Base-by-base conservation (phyloP, 2,113 vertebrate genomes). In the Heterotis niloticus region DNA sequence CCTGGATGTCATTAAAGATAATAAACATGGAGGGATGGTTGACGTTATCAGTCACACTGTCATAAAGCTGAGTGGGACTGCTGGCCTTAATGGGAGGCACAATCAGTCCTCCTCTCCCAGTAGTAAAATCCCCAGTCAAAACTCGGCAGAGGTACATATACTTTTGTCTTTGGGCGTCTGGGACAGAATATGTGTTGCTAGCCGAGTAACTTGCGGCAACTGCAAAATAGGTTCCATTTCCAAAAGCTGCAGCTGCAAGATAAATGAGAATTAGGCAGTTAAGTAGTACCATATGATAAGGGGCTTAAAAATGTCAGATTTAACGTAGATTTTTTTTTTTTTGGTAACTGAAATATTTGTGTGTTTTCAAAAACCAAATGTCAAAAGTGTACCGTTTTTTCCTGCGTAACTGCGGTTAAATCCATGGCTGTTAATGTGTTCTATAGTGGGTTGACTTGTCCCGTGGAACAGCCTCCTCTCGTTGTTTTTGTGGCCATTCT, bases 401-500 rank as follows among this genome's bases (percentile, higher is more conserved):
- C 95, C 96, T 29, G 95, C 94, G 0, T 92, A 95, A 90, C 93
- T 94, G 64, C 95, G 94, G 87, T 98, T 95, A 88, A 98, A 98
- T 76, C 96, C 96, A 0, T 18, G 0, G 0, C 12, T 0, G 60
- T 95, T 96, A 81, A 98, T 94, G 0, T 88, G 68, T 0, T 64
- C 70, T 29, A 94, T 59, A 0, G 91, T 89, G 0, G 17, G 0
- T 0, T 28, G 4, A 4, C 69, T 76, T 0, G 95, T 96, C 62
- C 96, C 96, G 0, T 98, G 96, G 85, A 95, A 98, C 5, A 98
- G 90, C 18, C 7, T 64, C 82, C 0, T 89, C 84, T 98, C 95
- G 0, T 96, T 98, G 29, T 83, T 89, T 0, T 0, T 83, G 20
- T 80, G 64, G 0, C 88, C 81, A 64, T 96, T 97, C 89, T 96